These are phyloP conservation scores for Egretta garzetta DNA, from an alignment of 2,113 vertebrate genomes.

Conservation along the genomic window DNA sequence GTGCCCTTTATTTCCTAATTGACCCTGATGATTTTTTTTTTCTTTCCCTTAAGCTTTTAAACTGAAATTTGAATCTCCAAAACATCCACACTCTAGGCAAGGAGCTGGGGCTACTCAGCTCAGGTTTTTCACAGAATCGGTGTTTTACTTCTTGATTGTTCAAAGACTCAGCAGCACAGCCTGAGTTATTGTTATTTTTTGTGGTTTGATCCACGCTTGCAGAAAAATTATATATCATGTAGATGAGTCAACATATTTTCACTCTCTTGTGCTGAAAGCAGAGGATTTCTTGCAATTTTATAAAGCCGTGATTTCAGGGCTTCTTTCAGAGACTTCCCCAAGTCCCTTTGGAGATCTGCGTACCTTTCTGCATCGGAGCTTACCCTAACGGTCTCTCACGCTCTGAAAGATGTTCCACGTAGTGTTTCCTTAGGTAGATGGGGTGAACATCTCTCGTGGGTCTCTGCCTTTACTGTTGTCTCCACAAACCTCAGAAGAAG, in stretches of 20 bases:
- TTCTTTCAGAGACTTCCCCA: background rate
- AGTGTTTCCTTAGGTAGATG: background rate
- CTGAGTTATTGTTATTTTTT: background rate
- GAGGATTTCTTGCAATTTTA: background rate
- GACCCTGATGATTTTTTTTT: background rate
- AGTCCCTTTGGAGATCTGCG: background rate
- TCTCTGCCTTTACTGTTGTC: background rate
- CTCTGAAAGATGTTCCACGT: accelerated
- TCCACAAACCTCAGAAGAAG: background rate
- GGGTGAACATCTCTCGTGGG: accelerated
- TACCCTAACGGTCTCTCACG: background rate
- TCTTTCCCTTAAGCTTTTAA: background rate
- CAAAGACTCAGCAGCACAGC: background rate
- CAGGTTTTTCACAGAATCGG: background rate
- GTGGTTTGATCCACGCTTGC: background rate
- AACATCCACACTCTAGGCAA: background rate
- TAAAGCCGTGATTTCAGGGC: background rate
- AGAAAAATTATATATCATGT: background rate
- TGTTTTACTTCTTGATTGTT: background rate
- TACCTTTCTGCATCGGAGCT: background rate
- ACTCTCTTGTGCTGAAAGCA: background rate
- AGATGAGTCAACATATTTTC: background rate
- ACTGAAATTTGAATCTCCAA: background rate
- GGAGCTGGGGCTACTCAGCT: background rate
- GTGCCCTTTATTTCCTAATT: background rate